Percentiles rank a stretch among this genome's conserved stretches.
phyloP scores from a whole-genome alignment of 1,140 invertebrate species.

The Dryas iulia region DNA sequence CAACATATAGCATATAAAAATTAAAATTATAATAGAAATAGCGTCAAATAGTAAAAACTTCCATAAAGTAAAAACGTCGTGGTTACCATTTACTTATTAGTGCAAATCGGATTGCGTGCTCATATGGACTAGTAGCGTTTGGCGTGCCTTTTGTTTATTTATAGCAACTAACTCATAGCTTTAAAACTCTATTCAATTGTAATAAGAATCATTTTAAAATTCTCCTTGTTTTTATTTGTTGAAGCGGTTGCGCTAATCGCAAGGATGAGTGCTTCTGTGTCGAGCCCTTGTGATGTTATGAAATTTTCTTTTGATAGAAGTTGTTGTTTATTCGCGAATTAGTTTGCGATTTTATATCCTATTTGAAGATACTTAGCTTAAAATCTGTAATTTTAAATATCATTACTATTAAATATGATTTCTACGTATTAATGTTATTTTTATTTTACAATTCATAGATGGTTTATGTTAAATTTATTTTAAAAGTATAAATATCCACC shows the following conservation, averaged over 20 bases:
- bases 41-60: neutral
- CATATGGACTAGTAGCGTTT: conserved; percentile 19
- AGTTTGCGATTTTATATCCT: neutral
- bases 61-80: conserved; percentile 10
- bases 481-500: too few species aligned
- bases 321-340: neutral
- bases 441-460: too few species aligned
- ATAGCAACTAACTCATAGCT: neutral
- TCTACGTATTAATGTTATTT: too few species aligned
- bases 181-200: neutral
- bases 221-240: neutral
- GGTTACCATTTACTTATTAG: conserved; percentile 51
- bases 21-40: neutral
- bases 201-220: conserved; percentile 11
- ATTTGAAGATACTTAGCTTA: too few species aligned
- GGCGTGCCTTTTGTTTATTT: conserved; percentile 24
- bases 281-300: conserved; percentile 22
- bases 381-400: too few species aligned
- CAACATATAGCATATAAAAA: neutral
- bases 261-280: conserved; percentile 21
- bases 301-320: conserved; percentile 13
- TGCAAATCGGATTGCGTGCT: conserved; percentile 54
- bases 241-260: conserved; percentile 12
- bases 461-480: too few species aligned
- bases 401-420: too few species aligned